A percentile compares a stretch with the other conserved stretches of the same genome.
phyloP scores from a whole-genome alignment of 1,140 invertebrate genomes.

The Cyrtorhinus lividipennis region DNA sequence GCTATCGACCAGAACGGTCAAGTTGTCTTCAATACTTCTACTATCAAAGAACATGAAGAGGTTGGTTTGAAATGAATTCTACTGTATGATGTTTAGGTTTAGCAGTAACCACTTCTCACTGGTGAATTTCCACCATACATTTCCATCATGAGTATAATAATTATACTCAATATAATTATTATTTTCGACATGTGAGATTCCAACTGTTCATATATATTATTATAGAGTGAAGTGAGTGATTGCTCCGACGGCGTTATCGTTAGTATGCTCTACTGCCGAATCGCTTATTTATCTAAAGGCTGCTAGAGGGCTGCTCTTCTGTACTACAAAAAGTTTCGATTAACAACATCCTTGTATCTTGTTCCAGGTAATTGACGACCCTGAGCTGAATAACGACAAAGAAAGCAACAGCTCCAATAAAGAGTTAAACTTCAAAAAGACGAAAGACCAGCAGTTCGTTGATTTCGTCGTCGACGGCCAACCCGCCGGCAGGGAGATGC shows the following conservation, averaged over 20 bases:
- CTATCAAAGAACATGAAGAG: conserved; percentile 67
- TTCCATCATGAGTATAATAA: no score
- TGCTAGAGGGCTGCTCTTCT: no score
- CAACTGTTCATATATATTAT: no score
- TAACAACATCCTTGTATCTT: background rate
- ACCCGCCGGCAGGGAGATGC: conserved; percentile 55
- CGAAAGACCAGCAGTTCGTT: conserved; percentile 52
- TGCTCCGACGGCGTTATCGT: no score
- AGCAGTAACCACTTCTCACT: no score
- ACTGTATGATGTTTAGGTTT: background rate
- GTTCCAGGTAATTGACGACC: conserved; percentile 38
- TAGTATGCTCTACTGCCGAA: no score
- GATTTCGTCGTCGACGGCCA: conserved; percentile 60
- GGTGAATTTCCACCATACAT: no score
- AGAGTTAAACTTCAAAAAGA: conserved; percentile 33
- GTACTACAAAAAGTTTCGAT: no score
- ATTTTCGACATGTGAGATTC: no score
- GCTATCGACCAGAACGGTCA: conserved; percentile 56
- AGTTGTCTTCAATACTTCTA: conserved; percentile 65
- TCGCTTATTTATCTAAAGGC: no score
- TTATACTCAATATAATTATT: no score
- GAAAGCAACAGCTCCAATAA: conserved; percentile 27
- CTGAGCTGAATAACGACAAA: conserved; percentile 35
- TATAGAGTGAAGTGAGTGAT: no score
- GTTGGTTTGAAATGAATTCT: conserved; percentile 27